Base-by-base conservation (phyloP, 2,888 invertebrate genomes). In the Pristionchus maxplancki region DNA sequence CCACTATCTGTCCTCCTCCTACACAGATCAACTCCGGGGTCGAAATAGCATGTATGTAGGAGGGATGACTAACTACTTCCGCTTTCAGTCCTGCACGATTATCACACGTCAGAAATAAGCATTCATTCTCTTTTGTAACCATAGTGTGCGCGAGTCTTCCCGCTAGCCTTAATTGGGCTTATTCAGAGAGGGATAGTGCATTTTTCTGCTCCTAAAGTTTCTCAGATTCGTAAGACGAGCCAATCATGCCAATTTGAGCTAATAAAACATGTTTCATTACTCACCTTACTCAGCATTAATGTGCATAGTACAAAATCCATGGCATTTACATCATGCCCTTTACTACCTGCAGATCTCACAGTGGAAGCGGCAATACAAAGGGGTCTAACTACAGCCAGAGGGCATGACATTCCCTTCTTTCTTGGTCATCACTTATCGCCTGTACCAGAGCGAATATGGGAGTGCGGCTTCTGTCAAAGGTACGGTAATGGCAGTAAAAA, bases 371-470 rank as follows among this genome's bases (percentile, higher is more conserved):
- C n/a, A n/a, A 37, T 20, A 20, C 71, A 71, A 71, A 71, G 71
- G 20, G 71, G n/a, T 71, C 71, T 71, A 37, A 71, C 71, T 9
- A 4, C 15, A 20, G 6, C 71, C 71, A 71, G 71, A 71, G 71
- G 71, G 71, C 37, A 71, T 20, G 71, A 24, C 17, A 71, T 71
- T 5, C 58, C 8, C 6, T 58, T n/a, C n/a, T 58, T n/a, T n/a
- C 58, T 58, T 58, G 58, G 24, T 58, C n/a, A n/a, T n/a, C 58
- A 58, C 58, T 58, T 71, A 71, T 71, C 71, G 24, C 40, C 11
- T 44, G 1, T 24, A 44, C 24, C n/a, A 28, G 78, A 78, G 78
- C n/a, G 78, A 78, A 78, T 78, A 28, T 78, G 78, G n/a, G 78
- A 78, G 44, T 5, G 74, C 74, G 74, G 74, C 31, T 37, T 11